These are phyloP conservation scores for Octopus sinensis DNA, from an alignment of 1,140 invertebrate genomes.

Conservation along the genomic window DNA sequence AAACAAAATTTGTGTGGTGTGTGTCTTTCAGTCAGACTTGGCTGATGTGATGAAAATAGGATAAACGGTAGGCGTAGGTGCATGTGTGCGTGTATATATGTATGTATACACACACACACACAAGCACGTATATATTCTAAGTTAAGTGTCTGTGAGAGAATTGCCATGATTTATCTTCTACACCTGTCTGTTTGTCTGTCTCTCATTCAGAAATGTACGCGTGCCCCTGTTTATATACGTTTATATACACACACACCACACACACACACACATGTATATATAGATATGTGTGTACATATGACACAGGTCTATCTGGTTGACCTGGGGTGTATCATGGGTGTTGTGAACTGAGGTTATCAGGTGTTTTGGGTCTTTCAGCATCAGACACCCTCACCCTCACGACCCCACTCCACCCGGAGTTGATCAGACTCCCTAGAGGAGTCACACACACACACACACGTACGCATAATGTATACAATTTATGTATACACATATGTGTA, in stretches of 20 bases:
- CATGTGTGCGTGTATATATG: not conserved
- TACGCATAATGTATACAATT: not conserved
- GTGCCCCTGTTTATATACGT: not conserved
- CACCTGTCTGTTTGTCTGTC: not conserved
- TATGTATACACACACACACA: not conserved
- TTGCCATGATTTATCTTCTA: not conserved
- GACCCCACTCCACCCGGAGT: too few species aligned
- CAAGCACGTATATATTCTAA: not conserved
- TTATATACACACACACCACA: not conserved
- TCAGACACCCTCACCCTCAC: too few species aligned
- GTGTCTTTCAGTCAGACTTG: too few species aligned
- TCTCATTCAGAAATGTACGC: not conserved
- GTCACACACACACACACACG: not conserved
- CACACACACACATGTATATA: not conserved
- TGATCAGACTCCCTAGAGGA: not conserved
- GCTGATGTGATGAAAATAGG: too few species aligned
- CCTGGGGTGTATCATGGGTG: too few species aligned
- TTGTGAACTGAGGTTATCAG: too few species aligned
- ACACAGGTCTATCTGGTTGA: too few species aligned
- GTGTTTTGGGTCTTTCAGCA: too few species aligned
- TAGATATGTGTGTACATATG: not conserved
- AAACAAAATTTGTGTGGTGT: too few species aligned
- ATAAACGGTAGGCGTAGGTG: not conserved
- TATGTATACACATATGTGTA: not conserved
- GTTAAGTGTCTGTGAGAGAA: not conserved